Percentiles rank a stretch among this genome's conserved stretches.
phyloP scores from a whole-genome alignment of 2,797 vertebrate species.

The Neosalanx taihuensis region DNA sequence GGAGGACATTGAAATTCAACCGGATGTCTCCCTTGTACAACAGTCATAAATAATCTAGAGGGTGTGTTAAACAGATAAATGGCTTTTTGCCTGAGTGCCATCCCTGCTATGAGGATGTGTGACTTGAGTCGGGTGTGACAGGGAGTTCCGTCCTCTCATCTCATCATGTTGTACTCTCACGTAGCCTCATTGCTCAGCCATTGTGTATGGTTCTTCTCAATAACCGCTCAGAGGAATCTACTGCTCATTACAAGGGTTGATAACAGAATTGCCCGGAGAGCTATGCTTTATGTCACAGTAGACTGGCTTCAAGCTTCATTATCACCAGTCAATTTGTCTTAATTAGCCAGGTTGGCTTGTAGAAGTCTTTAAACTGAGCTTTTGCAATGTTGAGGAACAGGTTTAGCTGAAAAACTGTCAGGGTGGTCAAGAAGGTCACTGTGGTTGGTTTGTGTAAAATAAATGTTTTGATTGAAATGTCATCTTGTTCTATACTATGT shows the following conservation, averaged over 20 bases:
- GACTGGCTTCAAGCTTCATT: too few species aligned
- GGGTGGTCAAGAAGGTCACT: too few species aligned
- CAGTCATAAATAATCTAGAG: conserved; percentile 69
- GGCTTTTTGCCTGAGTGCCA: conserved; percentile 67
- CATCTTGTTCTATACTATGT: too few species aligned
- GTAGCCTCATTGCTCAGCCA: conserved; percentile 39
- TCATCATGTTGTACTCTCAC: conserved; percentile 42
- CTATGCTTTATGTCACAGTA: conserved; percentile 2
- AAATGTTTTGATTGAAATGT: too few species aligned
- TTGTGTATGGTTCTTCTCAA: conserved; percentile 26
- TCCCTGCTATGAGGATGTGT: conserved; percentile 47
- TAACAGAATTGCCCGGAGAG: background rate
- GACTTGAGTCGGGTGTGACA: conserved; percentile 34
- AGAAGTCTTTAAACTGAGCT: too few species aligned
- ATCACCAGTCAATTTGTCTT: too few species aligned
- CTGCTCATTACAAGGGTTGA: conserved; percentile 21
- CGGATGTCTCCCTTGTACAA: conserved; percentile 56
- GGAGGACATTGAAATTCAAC: conserved; percentile 57
- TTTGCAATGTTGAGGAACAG: too few species aligned
- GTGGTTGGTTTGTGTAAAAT: too few species aligned
- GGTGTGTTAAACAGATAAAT: conserved; percentile 73
- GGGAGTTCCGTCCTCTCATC: conserved; percentile 25
- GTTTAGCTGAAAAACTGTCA: too few species aligned
- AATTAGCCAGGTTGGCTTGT: too few species aligned
- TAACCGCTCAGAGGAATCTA: conserved; percentile 22